These are phyloP conservation scores for Apus apus DNA, from an alignment of 2,113 vertebrate genomes.

Conservation along the genomic window DNA sequence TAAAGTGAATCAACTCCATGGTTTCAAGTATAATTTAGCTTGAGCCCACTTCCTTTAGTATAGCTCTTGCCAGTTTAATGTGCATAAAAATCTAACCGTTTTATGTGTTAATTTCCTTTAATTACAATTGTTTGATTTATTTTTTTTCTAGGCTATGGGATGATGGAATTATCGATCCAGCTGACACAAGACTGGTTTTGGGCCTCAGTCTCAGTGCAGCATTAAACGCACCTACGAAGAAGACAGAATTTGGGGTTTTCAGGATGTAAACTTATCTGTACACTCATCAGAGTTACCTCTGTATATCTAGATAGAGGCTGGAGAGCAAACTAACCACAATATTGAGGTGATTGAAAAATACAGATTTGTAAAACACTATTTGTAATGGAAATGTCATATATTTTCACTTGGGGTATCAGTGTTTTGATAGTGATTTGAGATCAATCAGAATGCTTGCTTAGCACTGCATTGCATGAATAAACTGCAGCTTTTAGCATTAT, in stretches of 20 bases:
- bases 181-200: constrained; percentile 92
- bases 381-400: background rate
- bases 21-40: background rate
- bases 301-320: background rate
- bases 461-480: background rate
- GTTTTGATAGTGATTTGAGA: background rate
- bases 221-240: constrained; percentile 89
- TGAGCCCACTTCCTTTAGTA: background rate
- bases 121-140: background rate
- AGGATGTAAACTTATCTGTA: constrained; percentile 81
- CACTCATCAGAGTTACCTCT: background rate
- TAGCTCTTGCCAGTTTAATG: background rate
- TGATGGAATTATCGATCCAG: constrained; percentile 96
- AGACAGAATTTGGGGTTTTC: constrained; percentile 92
- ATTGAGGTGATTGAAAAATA: background rate
- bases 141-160: constrained; percentile 88
- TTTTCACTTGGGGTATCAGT: background rate
- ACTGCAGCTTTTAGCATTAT: background rate
- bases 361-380: background rate
- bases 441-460: background rate
- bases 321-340: background rate
- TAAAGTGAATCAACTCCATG: background rate
- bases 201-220: constrained; percentile 93
- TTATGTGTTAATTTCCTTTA: background rate
- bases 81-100: background rate